Base-by-base conservation (phyloP, 2,797 vertebrate genomes). In the Xenentodon cancila region DNA sequence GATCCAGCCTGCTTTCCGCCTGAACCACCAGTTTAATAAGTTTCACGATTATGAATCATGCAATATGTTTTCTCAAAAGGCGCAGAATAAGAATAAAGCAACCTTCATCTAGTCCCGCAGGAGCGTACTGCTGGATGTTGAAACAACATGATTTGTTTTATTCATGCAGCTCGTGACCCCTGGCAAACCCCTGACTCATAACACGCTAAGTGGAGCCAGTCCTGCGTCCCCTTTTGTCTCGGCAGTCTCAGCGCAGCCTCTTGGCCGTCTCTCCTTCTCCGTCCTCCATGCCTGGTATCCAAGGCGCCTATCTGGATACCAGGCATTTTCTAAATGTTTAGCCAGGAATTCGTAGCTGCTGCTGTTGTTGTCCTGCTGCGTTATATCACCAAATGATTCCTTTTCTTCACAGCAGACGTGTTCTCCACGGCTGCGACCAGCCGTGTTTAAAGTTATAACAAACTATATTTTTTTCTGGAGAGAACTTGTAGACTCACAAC, bases 261-360 rank as follows among this genome's bases (percentile, higher is more conserved):
- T 25, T 15, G 51, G 59, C 66, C 45, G 62, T 59, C 73, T 61
- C 70, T 47, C 63, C 56, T 34, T 32, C 55, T 46, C 61, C 25
- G 47, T 52, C 66, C 72, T 68, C 17, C 19, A 25, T 44, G 66
- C 76, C 73, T 75, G 81, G 71, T 82, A 82, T 84, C 82, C 69
- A 46, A 75, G 85, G 79, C 81, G 72, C 85, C 77, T 81, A 55
- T 86, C 71, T 81, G 79, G 80, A 91, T 88, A 77, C 89, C 81
- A 56, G 8, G 19, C 87, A 91, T 91, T 80, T 85, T 90, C 85
- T 62, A 63, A 81, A 90, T 87, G 76, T 84, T 89, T 84, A 67
- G 73, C 71, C 83, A 75, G 66, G 72, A 71, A 80, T 80, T 79
- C 68, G 69, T 64, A 59, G 60, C 30, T 30, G 30, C 47, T 59